These are phyloP conservation scores for Atlantisia rogersi DNA, from an alignment of 2,113 vertebrate genomes.

Conservation along the genomic window DNA sequence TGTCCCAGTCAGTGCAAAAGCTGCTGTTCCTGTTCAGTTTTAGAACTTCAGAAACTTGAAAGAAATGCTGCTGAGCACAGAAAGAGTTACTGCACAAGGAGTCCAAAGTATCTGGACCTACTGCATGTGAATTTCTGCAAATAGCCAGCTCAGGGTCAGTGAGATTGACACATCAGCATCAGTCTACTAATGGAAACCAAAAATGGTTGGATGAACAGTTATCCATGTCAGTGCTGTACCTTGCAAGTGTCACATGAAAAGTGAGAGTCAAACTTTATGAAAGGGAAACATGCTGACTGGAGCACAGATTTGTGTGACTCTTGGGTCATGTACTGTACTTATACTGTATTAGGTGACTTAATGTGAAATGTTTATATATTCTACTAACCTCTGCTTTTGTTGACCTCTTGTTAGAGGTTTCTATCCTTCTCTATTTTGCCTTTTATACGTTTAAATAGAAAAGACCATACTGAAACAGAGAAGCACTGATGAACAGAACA, in stretches of 20 bases:
- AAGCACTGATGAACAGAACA: background rate
- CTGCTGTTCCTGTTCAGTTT: background rate
- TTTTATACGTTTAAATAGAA: background rate
- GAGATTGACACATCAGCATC: too few species aligned
- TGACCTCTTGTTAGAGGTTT: background rate
- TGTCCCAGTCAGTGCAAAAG: background rate
- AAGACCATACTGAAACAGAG: background rate
- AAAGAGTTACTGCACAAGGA: background rate
- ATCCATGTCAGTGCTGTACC: background rate
- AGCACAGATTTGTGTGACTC: background rate
- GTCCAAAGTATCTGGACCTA: background rate
- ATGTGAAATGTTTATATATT: background rate
- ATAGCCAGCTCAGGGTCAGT: background rate
- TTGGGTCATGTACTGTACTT: background rate
- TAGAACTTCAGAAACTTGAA: background rate
- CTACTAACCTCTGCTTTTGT: accelerated
- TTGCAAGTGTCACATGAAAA: background rate
- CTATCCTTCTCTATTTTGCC: background rate
- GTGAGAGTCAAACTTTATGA: background rate
- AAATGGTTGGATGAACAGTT: background rate
- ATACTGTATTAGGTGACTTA: background rate
- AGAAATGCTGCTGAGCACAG: background rate
- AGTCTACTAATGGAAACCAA: background rate
- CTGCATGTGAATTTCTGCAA: background rate
- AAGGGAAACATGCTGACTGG: background rate